Base-by-base conservation (phyloP, 2,797 vertebrate species). In the Mionectes olivaceus region DNA sequence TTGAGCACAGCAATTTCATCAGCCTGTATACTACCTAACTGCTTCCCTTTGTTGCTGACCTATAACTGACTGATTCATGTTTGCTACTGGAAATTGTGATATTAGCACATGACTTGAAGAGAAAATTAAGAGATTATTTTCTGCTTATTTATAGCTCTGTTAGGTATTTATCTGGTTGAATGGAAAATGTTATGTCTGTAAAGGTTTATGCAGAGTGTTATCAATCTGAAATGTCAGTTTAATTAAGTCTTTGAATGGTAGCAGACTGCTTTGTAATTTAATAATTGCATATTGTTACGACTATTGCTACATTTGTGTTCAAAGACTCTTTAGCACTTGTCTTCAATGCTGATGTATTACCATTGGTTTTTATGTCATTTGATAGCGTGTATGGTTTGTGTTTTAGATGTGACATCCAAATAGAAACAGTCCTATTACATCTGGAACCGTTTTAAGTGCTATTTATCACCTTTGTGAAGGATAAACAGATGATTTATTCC, bases 251-350 rank as follows among this genome's bases (percentile, higher is more conserved):
- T 74, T 50, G 67, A 95, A 75, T 87, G 78, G 70, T 56, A 87
- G 78, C 44, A 74, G 87, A 77, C 55, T 86, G 90, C 86, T 93
- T 59, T 94, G 90, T 94, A 88, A 89, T 85, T 77, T 82, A 87
- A 28, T 87, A 91, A 86, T 24, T 70, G 80, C 49, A 17, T 87
- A 68, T 59, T 90, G 63, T 73, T 95, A 83, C 86, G 68, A 74
- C 41, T 82, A 50, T 92, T 94, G 89, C 77, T 86, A 33, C 2
- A 0, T 79, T 78, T 73, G 93, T 93, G 55, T 86, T 92, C 46
- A 63, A 68, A 89, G 68, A 23, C 44, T 73, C 50, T 88, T 74
- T 87, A 85, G 61, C 59, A n/a, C 44, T 86, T 83, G 82, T 94
- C 61, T 86, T 93, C 86, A 94, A 57, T 83, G 47, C 57, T 12